These are phyloP conservation scores for Epirrhoe alternata DNA, from an alignment of 2,888 invertebrate genomes.

Conservation along the genomic window DNA sequence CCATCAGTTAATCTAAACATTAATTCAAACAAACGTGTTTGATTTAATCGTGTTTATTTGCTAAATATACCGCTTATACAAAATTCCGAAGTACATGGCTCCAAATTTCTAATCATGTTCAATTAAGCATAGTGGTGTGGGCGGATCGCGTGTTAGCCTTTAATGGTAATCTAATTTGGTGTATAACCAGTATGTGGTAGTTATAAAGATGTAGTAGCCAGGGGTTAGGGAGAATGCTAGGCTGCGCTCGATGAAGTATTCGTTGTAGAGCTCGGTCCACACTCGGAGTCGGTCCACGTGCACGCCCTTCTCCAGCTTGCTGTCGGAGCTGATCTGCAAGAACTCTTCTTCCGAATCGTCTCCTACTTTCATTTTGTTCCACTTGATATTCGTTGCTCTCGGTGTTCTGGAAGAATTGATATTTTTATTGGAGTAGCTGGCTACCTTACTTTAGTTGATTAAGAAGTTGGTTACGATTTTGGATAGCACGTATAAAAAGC, in stretches of 20 bases:
- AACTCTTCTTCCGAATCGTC: constrained; percentile 56
- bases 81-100: constrained; percentile 51
- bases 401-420: constrained; percentile 58
- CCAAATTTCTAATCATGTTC: constrained; percentile 27
- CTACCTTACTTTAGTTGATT: background rate
- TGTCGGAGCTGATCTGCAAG: constrained; percentile 56
- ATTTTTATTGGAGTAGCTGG: background rate
- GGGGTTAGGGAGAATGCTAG: constrained; percentile 25
- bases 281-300: constrained; percentile 59
- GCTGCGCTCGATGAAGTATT: constrained; percentile 64
- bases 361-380: constrained; percentile 52
- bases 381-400: constrained; percentile 48
- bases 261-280: constrained; percentile 67
- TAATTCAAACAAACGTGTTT: constrained; percentile 25
- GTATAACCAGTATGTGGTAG: constrained; percentile 42
- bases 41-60: constrained; percentile 36
- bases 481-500: background rate
- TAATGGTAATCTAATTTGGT: constrained; percentile 40
- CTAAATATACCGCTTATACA: constrained; percentile 49
- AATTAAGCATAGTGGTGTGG: constrained; percentile 40
- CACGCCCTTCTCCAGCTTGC: constrained; percentile 49
- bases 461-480: background rate
- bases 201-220: constrained; percentile 25
- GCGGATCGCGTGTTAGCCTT: constrained; percentile 32
- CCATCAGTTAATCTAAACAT: constrained; percentile 35